Evolutionary conservation across 2,888 invertebrate species (phyloP), one percentile per base, ranked within the genome.

Genomic region (Graphium colonna): DNA sequence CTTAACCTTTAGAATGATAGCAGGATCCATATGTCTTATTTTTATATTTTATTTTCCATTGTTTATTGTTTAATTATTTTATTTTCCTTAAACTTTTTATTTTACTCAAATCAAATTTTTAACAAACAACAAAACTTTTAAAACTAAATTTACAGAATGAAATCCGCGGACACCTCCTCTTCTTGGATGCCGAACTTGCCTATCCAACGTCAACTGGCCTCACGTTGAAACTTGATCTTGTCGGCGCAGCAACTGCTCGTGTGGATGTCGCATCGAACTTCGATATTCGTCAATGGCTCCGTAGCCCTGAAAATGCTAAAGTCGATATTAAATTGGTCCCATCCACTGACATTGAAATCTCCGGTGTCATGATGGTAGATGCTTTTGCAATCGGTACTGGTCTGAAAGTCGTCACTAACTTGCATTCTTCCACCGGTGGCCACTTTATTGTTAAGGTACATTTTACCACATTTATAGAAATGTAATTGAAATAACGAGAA

Each of bases 191-290:
- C 1, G 94, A 95, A 67, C 77, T 96, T 0, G 90, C 93, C 0
- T 95, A 97, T 69, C 97, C 98, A 0, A 98, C 97, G 0, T 92
- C 94, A 28, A 85, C 94, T 46, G 98, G 98, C 76, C 88, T 97
- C 9, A 95, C 97, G 0, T 85, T 98, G 4, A 93, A 94, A 52
- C 82, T 98, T 0, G 92, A 92, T 50, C 90, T 95, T 0, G 92
- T 95, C 59, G 97, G 95, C 1, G 92, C 95, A 1, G 92, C 94
- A 15, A 94, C 95, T 0, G 90, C 94, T 0, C 94, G 95, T 58
- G 58, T 97, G 0, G 94, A 95, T 57, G 83, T 94, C 0, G 91
- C 92, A 40, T 94, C 95, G 2, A 93, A 92, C 63, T 64, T 96
- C 10, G 95, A 97, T 74, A 65, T 97, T 0, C 91, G 92, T 15